Evolutionary conservation across 2,797 vertebrate species (phyloP).

Genomic region (Selene dorsalis): DNA sequence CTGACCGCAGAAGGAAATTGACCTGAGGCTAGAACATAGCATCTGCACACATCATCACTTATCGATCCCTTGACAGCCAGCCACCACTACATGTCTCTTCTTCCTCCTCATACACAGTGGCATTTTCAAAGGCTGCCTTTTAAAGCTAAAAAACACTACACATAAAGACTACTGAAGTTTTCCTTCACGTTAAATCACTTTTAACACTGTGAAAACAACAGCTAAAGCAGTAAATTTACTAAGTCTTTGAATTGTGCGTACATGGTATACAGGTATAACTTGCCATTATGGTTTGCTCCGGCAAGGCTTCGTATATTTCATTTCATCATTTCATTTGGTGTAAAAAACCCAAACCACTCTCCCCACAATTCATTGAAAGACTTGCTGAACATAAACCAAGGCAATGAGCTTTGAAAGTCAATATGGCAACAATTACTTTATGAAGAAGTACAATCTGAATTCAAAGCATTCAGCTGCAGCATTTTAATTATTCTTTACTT

Average conservation of each 20-base stretch:
- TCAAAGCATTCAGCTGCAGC: slow-evolving; percentile 57
- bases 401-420: slow-evolving; percentile 66
- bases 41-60: slow-evolving; percentile 79
- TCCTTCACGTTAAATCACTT: slow-evolving; percentile 50
- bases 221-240: slow-evolving; percentile 47
- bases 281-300: slow-evolving; percentile 52
- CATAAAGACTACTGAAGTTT: slow-evolving; percentile 39
- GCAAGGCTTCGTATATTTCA: slow-evolving; percentile 51
- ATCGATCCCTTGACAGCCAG: slow-evolving; percentile 46
- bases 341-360: slow-evolving; percentile 50
- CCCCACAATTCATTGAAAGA: slow-evolving; percentile 70
- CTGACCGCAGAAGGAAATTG: slow-evolving; percentile 35
- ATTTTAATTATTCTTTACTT: slow-evolving; percentile 74
- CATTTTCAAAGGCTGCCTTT: slow-evolving; percentile 45
- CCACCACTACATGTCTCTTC: slow-evolving; percentile 19
- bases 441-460: slow-evolving; percentile 61
- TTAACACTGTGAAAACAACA: slow-evolving; percentile 61
- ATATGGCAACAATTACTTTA: slow-evolving; percentile 71
- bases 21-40: slow-evolving; percentile 52
- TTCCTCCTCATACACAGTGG: slow-evolving; percentile 18
- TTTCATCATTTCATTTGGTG: slow-evolving; percentile 64
- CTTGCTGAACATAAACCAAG: slow-evolving; percentile 69
- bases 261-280: slow-evolving; percentile 53
- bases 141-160: slow-evolving; percentile 54
- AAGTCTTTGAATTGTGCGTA: slow-evolving; percentile 29